phyloP scores from a whole-genome alignment of 2,113 vertebrate genomes.

The Cynocephalus volans region DNA sequence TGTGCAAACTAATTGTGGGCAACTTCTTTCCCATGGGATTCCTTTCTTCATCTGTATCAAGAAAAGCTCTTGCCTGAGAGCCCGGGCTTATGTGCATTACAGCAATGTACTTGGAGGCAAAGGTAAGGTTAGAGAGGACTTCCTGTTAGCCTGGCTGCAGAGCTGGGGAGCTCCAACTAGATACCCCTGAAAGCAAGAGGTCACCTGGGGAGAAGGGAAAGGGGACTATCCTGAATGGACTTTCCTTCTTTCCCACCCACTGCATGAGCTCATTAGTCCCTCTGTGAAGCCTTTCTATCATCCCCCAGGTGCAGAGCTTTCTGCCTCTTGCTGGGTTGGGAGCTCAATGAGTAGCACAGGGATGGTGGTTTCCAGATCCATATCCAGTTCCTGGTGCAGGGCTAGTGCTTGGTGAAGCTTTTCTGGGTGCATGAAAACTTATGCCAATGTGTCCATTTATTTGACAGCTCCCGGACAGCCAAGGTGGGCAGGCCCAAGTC shows the following conservation, averaged over 20 bases:
- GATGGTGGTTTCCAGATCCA: background rate
- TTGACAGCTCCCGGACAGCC: background rate
- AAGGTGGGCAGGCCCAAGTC: background rate
- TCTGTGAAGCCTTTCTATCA: background rate
- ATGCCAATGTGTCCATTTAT: background rate
- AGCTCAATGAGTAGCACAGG: background rate
- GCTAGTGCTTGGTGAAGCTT: background rate
- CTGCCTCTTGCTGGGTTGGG: background rate
- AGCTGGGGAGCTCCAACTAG: background rate
- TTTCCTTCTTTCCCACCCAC: background rate
- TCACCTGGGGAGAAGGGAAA: background rate
- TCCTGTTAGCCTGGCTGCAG: background rate
- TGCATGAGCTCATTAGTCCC: background rate
- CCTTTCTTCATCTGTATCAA: background rate
- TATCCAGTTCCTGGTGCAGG: background rate
- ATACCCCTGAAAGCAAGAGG: background rate
- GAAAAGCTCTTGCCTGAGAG: constrained; percentile 2
- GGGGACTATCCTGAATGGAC: background rate
- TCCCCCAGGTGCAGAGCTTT: background rate
- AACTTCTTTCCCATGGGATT: background rate
- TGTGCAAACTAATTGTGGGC: background rate
- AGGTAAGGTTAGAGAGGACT: background rate
- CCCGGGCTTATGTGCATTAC: background rate
- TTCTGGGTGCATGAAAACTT: background rate
- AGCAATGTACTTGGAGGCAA: background rate